Conservation (phyloP, 2,888 invertebrate genomes). For the Morinoia aosen region DNA sequence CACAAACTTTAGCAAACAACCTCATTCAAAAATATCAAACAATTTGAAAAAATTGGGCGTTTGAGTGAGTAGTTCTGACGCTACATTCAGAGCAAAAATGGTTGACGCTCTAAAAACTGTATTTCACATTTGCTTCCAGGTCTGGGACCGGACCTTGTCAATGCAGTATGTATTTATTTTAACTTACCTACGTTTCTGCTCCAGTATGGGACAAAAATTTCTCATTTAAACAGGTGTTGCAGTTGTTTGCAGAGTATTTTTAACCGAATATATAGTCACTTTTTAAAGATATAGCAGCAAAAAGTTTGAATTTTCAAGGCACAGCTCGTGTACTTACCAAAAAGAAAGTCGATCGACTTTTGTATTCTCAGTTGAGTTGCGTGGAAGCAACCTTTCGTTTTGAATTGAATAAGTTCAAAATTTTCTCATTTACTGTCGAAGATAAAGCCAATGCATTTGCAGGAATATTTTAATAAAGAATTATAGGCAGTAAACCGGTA, state of each 20-base stretch:
- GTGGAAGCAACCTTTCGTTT: background rate
- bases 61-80: background rate
- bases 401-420: too few relatives aligned
- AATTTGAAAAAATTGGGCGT: background rate
- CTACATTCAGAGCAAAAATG: background rate
- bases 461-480: background rate
- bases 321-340: background rate
- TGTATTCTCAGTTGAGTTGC: background rate
- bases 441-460: background rate
- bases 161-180: background rate
- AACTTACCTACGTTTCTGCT: background rate
- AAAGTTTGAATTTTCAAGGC: background rate
- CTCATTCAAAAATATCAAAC: background rate
- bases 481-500: background rate
- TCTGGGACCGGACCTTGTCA: too few relatives aligned
- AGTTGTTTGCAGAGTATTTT: background rate
- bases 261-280: background rate
- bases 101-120: too few relatives aligned
- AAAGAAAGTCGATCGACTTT: background rate
- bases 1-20: background rate
- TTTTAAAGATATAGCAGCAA: background rate
- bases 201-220: background rate
- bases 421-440: too few relatives aligned
- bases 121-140: too few relatives aligned
- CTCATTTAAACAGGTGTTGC: background rate